Base-by-base conservation (phyloP, 2,113 vertebrate species). In the Amphilophus citrinellus region DNA sequence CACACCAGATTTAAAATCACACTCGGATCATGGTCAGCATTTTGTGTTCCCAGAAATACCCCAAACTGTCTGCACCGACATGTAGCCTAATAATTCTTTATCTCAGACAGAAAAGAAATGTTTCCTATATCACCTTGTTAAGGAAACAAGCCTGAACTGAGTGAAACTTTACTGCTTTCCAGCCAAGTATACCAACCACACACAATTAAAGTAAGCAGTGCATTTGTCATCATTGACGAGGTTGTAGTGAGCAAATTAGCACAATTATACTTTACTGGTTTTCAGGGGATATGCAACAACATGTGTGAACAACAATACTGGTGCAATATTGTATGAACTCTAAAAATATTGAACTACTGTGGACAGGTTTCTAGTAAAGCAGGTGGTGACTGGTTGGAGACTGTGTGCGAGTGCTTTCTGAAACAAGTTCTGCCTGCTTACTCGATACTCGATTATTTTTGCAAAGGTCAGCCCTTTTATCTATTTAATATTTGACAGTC, bases 61-160 rank as follows among this genome's bases (percentile, higher is more conserved):
- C 6, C 22, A 71, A 6, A 71, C 3, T 71, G 0, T 17, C 50
- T 71, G 0, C 0, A 13, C 20, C 18, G 11, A 30, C 6, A 53
- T 53, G 66, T 13, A 0, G 44, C 17, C 44, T 71, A 20, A 71
- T 3, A 71, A 30, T 71, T 50, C 44, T 71, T 71, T 27, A 71
- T 6, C 44, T 53, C 44, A 53, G 30, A 50, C 24, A 30, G 66
- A 32, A 53, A 32, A 53, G 32, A 50, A 53, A 71, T 4, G 15
- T 5, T 24, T 71, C 18, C 18, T 50, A 30, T 30, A 50, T 50
- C 42, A 50, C 65, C 8, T 30, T 18, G 65, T 27, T 68, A 50
- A 47, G 22, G 50, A 71, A 71, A 30, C 42, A 68, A 68, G 27
- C 65, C 42, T 27, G 47, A 47, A 68, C 15, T 10, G 22, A 68